Conservation (phyloP, 2,113 vertebrate species). For the Cryptomyrus ogoouensis region DNA sequence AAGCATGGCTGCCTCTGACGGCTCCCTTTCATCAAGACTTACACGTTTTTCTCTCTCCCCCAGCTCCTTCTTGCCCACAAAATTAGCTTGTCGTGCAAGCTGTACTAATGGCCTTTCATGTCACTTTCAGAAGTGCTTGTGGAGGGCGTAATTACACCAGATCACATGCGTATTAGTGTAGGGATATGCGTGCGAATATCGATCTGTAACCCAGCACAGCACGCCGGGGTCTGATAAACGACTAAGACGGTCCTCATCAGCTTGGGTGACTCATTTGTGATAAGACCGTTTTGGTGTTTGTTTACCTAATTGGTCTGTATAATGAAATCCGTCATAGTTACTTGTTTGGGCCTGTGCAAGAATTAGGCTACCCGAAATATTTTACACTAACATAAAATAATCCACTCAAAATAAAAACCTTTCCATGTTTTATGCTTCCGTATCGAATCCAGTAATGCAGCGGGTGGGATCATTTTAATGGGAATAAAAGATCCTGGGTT, state of each 20-base stretch:
- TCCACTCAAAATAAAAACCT: background rate
- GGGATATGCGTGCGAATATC: constrained; percentile 22
- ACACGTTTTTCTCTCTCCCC: constrained; percentile 11
- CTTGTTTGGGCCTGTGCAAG: background rate
- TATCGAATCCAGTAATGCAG: background rate
- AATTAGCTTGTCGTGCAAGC: constrained; percentile 49
- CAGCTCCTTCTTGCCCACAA: constrained; percentile 37
- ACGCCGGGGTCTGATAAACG: constrained; percentile 53
- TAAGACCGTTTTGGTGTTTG: background rate
- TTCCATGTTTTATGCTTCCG: background rate
- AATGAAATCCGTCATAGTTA: background rate
- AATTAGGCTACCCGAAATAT: background rate
- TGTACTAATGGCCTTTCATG: constrained; percentile 52
- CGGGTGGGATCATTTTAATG: background rate
- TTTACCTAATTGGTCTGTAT: background rate
- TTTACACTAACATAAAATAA: background rate
- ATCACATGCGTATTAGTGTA: constrained; percentile 31
- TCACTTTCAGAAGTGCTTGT: constrained; percentile 47
- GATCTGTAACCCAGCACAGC: constrained; percentile 24
- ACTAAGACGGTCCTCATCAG: constrained; percentile 69
- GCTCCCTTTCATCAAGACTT: constrained; percentile 12
- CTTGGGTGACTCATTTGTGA: background rate
- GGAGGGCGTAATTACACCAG: constrained; percentile 45
- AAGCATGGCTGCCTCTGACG: constrained; percentile 14
- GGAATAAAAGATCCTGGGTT: background rate